Evolutionary conservation across 2,113 vertebrate genomes (phyloP).

Genomic region (Takifugu bimaculatus): DNA sequence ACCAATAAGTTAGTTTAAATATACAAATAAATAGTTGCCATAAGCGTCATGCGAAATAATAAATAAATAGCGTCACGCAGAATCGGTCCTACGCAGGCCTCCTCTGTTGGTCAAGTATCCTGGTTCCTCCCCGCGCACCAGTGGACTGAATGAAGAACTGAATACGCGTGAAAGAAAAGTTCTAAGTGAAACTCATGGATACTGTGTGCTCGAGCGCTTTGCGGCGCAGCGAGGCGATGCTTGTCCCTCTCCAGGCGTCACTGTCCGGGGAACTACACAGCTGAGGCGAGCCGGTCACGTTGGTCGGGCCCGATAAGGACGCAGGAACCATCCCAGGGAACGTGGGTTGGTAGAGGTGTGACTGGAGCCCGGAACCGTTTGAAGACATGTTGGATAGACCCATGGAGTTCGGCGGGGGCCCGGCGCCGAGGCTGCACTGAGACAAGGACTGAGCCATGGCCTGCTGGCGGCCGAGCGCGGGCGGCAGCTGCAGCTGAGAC

Average conservation of each 20-base stretch:
- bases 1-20: slow-evolving; percentile 57
- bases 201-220: slow-evolving; percentile 99
- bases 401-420: slow-evolving; percentile 90
- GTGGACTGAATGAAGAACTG: background rate
- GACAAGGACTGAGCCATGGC: slow-evolving; percentile 94
- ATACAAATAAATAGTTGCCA: slow-evolving; percentile 56
- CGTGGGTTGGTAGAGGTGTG: slow-evolving; percentile 94
- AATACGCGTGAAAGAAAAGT: slow-evolving; percentile 19
- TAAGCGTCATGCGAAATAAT: slow-evolving; percentile 62
- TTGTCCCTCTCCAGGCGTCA: slow-evolving; percentile 97
- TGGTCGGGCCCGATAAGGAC: slow-evolving; percentile 86
- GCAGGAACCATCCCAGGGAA: slow-evolving; percentile 91
- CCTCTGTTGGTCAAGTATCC: slow-evolving; percentile 25
- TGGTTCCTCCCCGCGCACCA: background rate
- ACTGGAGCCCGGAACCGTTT: slow-evolving; percentile 91
- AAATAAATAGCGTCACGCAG: slow-evolving; percentile 40
- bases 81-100: slow-evolving; percentile 25
- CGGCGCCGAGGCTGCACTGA: slow-evolving; percentile 89
- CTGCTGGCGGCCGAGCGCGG: slow-evolving; percentile 87
- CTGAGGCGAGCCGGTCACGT: slow-evolving; percentile 91
- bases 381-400: slow-evolving; percentile 90
- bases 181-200: slow-evolving; percentile 96
- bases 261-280: slow-evolving; percentile 95
- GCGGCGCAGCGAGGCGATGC: slow-evolving; percentile 95
- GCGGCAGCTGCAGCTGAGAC: slow-evolving; percentile 89